These are phyloP conservation scores for Volucella inanis DNA, from an alignment of 2,888 invertebrate genomes.

Conservation along the genomic window DNA sequence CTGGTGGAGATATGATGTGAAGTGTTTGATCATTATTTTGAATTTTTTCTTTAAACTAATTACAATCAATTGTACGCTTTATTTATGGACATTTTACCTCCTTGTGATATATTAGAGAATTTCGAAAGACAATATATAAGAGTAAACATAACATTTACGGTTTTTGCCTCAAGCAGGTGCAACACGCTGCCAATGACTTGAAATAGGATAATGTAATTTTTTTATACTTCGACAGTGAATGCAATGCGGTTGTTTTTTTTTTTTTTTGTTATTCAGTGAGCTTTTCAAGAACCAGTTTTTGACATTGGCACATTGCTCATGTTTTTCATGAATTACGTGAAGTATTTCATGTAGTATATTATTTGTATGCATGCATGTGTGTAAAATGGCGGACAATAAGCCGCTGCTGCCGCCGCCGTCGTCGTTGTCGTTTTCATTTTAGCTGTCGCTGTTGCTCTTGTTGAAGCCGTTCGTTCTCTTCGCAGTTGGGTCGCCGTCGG, in stretches of 20 bases:
- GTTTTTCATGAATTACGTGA: slow-evolving; percentile 42
- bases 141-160: slow-evolving; percentile 9
- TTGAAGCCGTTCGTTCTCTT: slow-evolving; percentile 4
- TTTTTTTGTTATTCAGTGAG: neutral
- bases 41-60: slow-evolving; percentile 33
- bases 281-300: slow-evolving; percentile 8
- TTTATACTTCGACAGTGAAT: slow-evolving; percentile 24
- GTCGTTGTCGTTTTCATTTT: neutral
- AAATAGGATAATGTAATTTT: slow-evolving; percentile 39
- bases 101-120: slow-evolving; percentile 19
- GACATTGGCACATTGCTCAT: slow-evolving; percentile 37
- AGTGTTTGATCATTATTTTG: slow-evolving; percentile 16
- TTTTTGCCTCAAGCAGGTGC: slow-evolving; percentile 30
- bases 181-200: neutral
- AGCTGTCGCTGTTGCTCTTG: too few species aligned
- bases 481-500: slow-evolving; percentile 76
- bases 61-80: slow-evolving; percentile 61
- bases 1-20: slow-evolving; percentile 63
- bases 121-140: neutral
- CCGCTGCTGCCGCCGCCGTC: slow-evolving; percentile 28
- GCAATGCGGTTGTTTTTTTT: neutral
- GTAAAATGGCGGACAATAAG: slow-evolving; percentile 72
- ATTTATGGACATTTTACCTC: slow-evolving; percentile 29
- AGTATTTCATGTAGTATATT: slow-evolving; percentile 23
- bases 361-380: slow-evolving; percentile 48